Evolutionary conservation across 2,888 invertebrate species (phyloP).

Genomic region (Chrysotoxum bicinctum): DNA sequence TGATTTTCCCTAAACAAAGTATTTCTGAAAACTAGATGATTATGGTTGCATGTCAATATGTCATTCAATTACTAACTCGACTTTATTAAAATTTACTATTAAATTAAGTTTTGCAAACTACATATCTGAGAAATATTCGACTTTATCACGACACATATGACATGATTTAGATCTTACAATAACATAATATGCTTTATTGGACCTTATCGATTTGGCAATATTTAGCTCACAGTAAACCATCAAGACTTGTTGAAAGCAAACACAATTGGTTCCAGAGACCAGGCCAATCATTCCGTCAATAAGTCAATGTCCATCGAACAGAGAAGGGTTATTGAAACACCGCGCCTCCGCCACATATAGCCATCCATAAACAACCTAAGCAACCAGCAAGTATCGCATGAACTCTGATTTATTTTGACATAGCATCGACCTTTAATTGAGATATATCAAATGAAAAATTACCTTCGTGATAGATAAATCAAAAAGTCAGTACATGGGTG

Average conservation of each 20-base stretch:
- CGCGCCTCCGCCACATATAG: not conserved
- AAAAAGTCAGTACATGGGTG: conserved; percentile 64
- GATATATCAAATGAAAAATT: conserved; percentile 75
- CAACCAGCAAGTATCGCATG: conserved; percentile 45
- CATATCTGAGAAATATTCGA: not conserved
- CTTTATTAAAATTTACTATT: not conserved
- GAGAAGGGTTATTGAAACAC: conserved; percentile 49
- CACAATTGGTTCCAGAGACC: conserved; percentile 39
- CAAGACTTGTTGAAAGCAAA: conserved; percentile 37
- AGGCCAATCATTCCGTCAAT: conserved; percentile 63
- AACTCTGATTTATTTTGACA: conserved; percentile 74
- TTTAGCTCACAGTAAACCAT: conserved; percentile 29
- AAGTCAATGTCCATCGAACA: conserved; percentile 63
- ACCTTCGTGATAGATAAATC: conserved; percentile 75
- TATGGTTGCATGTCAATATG: conserved; percentile 13
- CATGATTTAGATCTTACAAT: not conserved
- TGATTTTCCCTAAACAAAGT: too few relatives aligned
- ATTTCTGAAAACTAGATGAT: too few relatives aligned
- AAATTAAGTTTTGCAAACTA: not conserved
- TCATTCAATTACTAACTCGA: conserved; percentile 20
- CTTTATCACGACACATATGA: conserved; percentile 39
- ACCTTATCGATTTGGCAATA: conserved; percentile 45
- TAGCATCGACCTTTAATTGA: conserved; percentile 74
- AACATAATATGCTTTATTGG: not conserved
- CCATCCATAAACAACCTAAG: not conserved